Evolutionary conservation across 2,888 invertebrate species (phyloP), one percentile per base, ranked within the genome.

Genomic region (Protonemura montana): DNA sequence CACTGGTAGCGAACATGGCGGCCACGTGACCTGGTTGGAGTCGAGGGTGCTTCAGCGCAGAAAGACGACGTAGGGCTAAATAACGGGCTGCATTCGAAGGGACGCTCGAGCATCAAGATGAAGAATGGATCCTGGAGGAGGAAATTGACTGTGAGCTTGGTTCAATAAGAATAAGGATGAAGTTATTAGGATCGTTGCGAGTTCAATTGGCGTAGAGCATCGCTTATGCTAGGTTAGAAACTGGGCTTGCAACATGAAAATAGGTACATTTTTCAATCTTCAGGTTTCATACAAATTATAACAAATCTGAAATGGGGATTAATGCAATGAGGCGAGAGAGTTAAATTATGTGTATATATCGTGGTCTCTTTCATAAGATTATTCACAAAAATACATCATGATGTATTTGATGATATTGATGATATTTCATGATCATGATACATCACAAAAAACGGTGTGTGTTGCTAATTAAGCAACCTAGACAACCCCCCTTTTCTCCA

Each of bases 131-230:
- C 59, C 59, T 13, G 59, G 13, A n/a, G 59, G 13, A 59, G 59
- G 59, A 59, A 59, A 59, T 59, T 59, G 59, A 59, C 59, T 59
- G 59, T 59, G 59, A 16, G 59, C 59, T 21, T 10, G 59, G 6
- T 59, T 59, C 59, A 21, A 59, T 59, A 59, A 59, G 13, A 13
- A 59, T 7, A 59, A 59, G 3, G 59, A 59, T 59, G 59, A 59
- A 59, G 41, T 41, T 41, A 59, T 59, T 59, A 59, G 59, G 59
- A 59, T 59, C 59, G 21, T 59, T 59, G 59, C 59, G 59, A 59
- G 21, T 21, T 59, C 59, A 59, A 59, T 13, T 3, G 59, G 59
- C 59, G 59, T 59, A 21, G 7, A 59, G 35, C 35, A 35, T 35
- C 35, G 35, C 21, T 59, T 10, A 59, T 59, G 59, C 59, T 21